Evolutionary conservation across 92 coral and sea anemone genomes (phyloP).

Genomic region (Umimayanthus chanpuru): DNA sequence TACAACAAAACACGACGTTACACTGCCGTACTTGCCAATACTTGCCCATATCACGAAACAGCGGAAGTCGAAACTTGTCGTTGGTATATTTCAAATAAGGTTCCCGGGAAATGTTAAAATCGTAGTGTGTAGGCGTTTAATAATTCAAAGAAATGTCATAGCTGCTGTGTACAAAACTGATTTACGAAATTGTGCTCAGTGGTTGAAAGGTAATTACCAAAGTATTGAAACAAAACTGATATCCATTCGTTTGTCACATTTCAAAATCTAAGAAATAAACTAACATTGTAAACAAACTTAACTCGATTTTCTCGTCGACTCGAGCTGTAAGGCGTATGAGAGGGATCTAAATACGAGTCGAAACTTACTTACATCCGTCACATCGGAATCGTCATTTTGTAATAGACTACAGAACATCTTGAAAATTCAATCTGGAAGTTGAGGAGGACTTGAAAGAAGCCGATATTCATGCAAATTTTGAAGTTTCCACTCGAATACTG

Average conservation of each 20-base stretch:
- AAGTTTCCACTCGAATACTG: slow-evolving; percentile 27
- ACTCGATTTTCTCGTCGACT: background rate
- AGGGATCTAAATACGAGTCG: background rate
- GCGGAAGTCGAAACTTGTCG: background rate
- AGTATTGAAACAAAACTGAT: background rate
- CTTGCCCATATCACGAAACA: background rate
- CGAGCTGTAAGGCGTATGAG: background rate
- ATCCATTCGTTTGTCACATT: background rate
- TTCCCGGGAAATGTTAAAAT: background rate
- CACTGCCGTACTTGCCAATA: background rate
- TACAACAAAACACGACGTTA: background rate
- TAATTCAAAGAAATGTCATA: background rate
- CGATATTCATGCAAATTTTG: slow-evolving; percentile 45
- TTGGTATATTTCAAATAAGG: background rate
- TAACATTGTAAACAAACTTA: background rate
- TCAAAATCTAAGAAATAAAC: background rate
- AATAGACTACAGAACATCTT: background rate
- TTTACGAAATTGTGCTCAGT: background rate
- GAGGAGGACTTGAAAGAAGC: slow-evolving; percentile 23
- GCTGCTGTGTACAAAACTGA: background rate
- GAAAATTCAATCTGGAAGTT: background rate
- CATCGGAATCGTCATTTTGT: background rate
- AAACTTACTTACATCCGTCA: slow-evolving; percentile 10
- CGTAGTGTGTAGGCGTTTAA: background rate
- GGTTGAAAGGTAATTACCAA: background rate